Evolutionary conservation across 2,888 invertebrate genomes (phyloP), one percentile per base, ranked within the genome.

Genomic region (Mylabris sibirica): DNA sequence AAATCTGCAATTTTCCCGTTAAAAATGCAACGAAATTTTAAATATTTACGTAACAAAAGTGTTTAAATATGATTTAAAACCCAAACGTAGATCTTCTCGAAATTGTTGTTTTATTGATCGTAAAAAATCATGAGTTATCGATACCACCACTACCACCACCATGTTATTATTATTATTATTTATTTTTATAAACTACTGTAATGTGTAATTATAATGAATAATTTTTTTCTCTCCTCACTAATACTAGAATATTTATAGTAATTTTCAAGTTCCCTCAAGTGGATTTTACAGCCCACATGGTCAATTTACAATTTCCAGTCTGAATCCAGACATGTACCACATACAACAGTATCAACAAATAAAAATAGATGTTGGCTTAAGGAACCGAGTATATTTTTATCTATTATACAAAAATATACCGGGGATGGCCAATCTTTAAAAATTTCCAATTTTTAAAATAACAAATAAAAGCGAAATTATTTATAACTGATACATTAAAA

Each of bases 281-380:
- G 64, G 67, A 67, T 70, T 69, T 61, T 53, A 53, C 61, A 57
- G 57, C 59, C 61, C 67, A 67, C 65, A 63, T 70, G 67, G 67
- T 64, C 70, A 65, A 64, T 69, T 66, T 64, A 63, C 64, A 59
- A 59, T 65, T 70, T 57, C 61, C 61, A 61, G 61, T 20, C 65
- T 62, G 70, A 34, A 24, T 63, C 64, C 70, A 70, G 70, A 70
- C 70, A 65, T 41, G 66, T 59, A 69, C 66, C 60, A 53, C 24
- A 57, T 57, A 24, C 59, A 38, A 66, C 44, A 69, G 60, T 69
- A 63, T 66, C 53, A 65, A 59, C 30, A 38, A 24, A 44, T 64
- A 70, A 70, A 70, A 70, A 70, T 67, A 70, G 70, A 67, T 61
- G 70, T 66, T 70, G 70, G 24, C 38, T 59, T 65, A 69, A 66